Evolutionary conservation across 2,797 vertebrate genomes (phyloP).

Genomic region (Lacerta agilis): DNA sequence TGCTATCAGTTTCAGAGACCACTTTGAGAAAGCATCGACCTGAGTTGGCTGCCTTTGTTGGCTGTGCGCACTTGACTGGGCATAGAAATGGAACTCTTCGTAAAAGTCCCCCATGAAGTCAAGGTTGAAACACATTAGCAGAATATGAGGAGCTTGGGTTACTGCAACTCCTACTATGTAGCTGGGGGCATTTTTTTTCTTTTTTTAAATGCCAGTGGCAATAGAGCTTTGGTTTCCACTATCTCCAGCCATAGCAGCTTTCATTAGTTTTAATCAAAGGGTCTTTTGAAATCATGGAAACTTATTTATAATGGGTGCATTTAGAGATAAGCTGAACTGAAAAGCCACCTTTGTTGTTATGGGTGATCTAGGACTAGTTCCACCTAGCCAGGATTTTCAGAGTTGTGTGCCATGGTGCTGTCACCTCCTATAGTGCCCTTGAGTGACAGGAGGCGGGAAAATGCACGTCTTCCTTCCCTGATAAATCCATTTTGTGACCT

Average conservation of each 20-base stretch:
- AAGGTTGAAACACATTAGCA: slow-evolving; percentile 5
- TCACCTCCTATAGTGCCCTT: not conserved
- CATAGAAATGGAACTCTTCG: not conserved
- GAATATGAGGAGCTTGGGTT: slow-evolving; percentile 17
- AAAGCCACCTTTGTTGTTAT: slow-evolving; percentile 19
- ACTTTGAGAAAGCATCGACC: not conserved
- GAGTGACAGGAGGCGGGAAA: not conserved
- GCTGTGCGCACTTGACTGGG: not conserved
- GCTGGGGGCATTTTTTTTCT: not conserved
- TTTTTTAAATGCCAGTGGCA: not conserved
- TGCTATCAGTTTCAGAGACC: slow-evolving; percentile 1
- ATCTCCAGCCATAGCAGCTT: not conserved
- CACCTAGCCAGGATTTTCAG: not conserved
- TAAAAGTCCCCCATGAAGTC: not conserved
- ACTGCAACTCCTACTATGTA: not conserved
- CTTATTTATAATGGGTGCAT: slow-evolving; percentile 10
- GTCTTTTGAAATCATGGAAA: slow-evolving; percentile 11
- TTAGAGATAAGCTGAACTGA: slow-evolving; percentile 26
- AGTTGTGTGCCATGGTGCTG: not conserved
- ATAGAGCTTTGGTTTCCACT: slow-evolving; percentile 1
- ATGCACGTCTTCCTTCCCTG: not conserved
- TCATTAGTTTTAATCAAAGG: slow-evolving; percentile 25
- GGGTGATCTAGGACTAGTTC: not conserved
- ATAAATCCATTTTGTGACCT: not conserved
- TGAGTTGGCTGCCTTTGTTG: not conserved